Evolutionary conservation across 2,797 vertebrate species (phyloP).

Genomic region (Columba guinea): DNA sequence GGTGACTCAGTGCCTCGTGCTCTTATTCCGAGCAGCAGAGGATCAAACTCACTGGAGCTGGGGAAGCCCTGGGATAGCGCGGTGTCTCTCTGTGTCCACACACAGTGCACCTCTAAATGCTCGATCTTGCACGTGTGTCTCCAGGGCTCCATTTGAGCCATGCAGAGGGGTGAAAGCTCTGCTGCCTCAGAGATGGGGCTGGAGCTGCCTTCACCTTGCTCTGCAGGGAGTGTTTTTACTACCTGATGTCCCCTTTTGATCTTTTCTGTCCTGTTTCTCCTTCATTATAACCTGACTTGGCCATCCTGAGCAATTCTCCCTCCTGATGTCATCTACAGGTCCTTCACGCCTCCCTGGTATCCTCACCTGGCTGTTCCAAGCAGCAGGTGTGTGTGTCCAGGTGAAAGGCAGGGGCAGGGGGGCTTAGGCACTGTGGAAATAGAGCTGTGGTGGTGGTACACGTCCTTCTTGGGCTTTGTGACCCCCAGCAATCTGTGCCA

Average conservation of each 20-base stretch:
- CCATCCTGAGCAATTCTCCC: neutral
- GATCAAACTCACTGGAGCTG: neutral
- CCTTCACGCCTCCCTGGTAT: neutral
- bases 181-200: neutral
- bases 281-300: neutral
- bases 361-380: neutral
- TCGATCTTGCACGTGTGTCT: fast-evolving
- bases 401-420: neutral
- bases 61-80: neutral
- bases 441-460: fast-evolving
- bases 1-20: neutral
- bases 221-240: neutral
- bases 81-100: neutral
- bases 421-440: neutral
- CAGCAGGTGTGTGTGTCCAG: fast-evolving
- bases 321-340: neutral
- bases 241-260: neutral
- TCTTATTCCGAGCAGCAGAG: neutral
- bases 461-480: fast-evolving
- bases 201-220: neutral
- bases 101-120: neutral
- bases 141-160: neutral
- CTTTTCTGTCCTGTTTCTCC: neutral
- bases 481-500: neutral
- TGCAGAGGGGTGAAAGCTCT: neutral